Base-by-base conservation (phyloP, 64 coral and sea anemone genomes). In the Cladopsammia gracilis region DNA sequence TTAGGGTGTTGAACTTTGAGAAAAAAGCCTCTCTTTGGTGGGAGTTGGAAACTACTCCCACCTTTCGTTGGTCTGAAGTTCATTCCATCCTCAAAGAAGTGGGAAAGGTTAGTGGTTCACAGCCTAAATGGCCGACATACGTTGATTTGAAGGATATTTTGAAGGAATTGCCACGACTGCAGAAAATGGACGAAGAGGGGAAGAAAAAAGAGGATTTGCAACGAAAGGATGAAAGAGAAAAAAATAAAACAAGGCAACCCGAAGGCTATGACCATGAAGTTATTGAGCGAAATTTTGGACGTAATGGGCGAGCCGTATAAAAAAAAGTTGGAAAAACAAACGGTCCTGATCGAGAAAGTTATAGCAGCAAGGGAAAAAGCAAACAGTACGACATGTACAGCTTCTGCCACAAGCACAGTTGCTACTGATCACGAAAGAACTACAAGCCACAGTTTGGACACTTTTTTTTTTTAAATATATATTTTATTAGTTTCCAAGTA, bases 251-350 rank as follows among this genome's bases (percentile, higher is more conserved):
- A 78, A 78, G 76, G 76, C 25, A 78, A 78, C 23, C 76, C 52
- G 1, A 8, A 78, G 0, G 76, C 57, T 52, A 3, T 78, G 76
- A 58, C 76, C 8, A 58, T 78, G 26, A 5, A 0, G 49, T 26
- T 78, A 6, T 52, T 58, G 76, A 3, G 48, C 20, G 76, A 78
- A 51, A 52, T 78, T 78, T 58, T 78, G 22, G 76, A 78, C 18
- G 76, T 58, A 72, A 72, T 72, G 70, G 70, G 76, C 23, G 76
- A 78, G 49, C 76, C 76, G 22, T 57, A 78, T 78, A n/a, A 78
- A 51, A n/a, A 78, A 78, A 52, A 78, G 76, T 10, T 78, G 76
- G 8, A 78, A 24, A 78, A 78, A n/a, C n/a, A 78, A 78, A 19
- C 16, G 58, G 48, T 54, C 48, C 49, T 78, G 52, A 78, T 78